Evolutionary conservation across 2,113 vertebrate genomes (phyloP).

Genomic region (Equus przewalskii): DNA sequence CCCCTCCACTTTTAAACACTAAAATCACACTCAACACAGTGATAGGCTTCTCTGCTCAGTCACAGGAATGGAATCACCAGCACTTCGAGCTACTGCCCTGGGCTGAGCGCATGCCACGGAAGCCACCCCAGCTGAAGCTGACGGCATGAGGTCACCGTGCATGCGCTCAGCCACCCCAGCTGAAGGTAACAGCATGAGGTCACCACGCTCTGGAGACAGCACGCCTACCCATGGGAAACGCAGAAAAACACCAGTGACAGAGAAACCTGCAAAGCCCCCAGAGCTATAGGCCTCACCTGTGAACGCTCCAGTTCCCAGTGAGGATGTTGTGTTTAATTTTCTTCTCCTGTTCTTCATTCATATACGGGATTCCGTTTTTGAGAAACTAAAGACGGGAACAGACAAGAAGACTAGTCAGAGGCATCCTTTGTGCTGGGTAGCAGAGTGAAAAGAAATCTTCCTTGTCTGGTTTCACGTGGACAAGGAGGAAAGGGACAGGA

Average conservation of each 20-base stretch:
- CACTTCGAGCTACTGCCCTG: accelerated
- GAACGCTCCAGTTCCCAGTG: slow-evolving; percentile 78
- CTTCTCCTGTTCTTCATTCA: slow-evolving; percentile 89
- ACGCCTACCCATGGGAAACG: neutral
- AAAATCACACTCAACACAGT: neutral
- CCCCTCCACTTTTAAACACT: neutral
- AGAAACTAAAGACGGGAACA: slow-evolving; percentile 83
- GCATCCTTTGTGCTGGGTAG: neutral
- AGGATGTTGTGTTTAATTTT: slow-evolving; percentile 81
- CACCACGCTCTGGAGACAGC: accelerated
- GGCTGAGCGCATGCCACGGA: neutral
- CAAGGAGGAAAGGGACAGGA: no score
- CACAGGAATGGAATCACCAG: accelerated
- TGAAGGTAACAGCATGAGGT: accelerated
- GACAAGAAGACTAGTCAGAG: neutral
- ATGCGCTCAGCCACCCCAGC: neutral
- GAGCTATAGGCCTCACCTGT: slow-evolving; percentile 75
- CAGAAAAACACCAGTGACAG: no score
- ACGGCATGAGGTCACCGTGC: accelerated
- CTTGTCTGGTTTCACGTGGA: accelerated
- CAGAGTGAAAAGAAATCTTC: neutral
- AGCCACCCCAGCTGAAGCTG: accelerated
- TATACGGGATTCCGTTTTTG: slow-evolving; percentile 89
- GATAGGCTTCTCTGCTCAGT: neutral
- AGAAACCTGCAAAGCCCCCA: no score